Evolutionary conservation across 2,113 vertebrate genomes (phyloP).

Genomic region (Holacanthus passer): DNA sequence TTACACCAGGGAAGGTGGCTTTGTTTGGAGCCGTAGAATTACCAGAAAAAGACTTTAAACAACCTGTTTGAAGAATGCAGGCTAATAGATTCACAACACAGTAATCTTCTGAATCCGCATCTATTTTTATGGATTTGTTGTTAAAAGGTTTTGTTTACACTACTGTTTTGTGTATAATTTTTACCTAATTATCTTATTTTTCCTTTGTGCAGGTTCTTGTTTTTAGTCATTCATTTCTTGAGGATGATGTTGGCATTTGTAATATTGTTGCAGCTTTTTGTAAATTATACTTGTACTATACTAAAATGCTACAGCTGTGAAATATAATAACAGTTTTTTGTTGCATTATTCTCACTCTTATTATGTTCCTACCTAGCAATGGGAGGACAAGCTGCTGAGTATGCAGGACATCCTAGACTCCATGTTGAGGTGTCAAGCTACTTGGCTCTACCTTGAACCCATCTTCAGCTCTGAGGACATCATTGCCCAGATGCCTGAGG

Average conservation of each 20-base stretch:
- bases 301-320: neutral
- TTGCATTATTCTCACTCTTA: conserved; percentile 9
- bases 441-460: conserved; percentile 94
- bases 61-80: conserved; percentile 2
- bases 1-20: neutral
- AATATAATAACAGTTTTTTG: neutral
- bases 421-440: conserved; percentile 91
- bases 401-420: conserved; percentile 92
- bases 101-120: conserved; percentile 1
- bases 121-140: neutral
- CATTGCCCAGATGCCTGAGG: conserved; percentile 94
- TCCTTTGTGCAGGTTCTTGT: neutral
- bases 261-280: too few species aligned
- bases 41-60: neutral
- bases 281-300: neutral
- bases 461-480: conserved; percentile 97
- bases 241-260: neutral
- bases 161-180: neutral
- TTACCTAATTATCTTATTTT: too few species aligned
- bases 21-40: neutral
- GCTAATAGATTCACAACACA: neutral
- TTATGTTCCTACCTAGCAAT: conserved; percentile 79
- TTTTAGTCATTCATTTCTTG: neutral
- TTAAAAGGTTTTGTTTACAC: neutral
- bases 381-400: conserved; percentile 89